Conservation (phyloP, 2,113 vertebrate genomes). For the Pimephales promelas region DNA sequence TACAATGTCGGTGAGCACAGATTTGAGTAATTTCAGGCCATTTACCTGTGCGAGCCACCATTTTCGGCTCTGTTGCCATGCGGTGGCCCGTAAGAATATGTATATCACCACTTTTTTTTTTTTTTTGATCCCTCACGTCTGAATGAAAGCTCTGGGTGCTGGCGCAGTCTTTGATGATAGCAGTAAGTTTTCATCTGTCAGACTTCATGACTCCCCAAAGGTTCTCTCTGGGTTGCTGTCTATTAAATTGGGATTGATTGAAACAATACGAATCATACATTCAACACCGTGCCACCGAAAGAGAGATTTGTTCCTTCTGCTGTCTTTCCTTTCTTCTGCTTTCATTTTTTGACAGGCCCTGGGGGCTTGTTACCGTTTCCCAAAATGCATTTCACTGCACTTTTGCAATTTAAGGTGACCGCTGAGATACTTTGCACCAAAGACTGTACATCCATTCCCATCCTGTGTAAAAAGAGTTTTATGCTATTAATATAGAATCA, state of each 20-base stretch:
- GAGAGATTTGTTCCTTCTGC: conserved; percentile 25
- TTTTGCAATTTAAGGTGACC: conserved; percentile 67
- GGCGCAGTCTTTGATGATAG: conserved; percentile 67
- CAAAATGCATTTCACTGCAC: conserved; percentile 60
- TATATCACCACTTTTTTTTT: neutral
- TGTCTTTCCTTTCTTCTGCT: conserved; percentile 1
- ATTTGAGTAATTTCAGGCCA: neutral
- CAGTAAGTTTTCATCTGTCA: conserved; percentile 79
- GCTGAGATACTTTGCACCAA: conserved; percentile 58
- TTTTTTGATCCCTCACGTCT: neutral
- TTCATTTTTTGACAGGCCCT: conserved; percentile 66
- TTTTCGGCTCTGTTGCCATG: neutral
- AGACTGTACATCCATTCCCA: conserved; percentile 52
- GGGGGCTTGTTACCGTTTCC: conserved; percentile 54
- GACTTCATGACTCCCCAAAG: conserved; percentile 75
- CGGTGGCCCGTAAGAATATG: neutral
- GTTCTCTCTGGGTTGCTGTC: conserved; percentile 72
- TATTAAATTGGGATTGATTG: conserved; percentile 81
- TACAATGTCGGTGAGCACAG: neutral
- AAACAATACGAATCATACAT: conserved; percentile 71
- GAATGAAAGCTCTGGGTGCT: conserved; percentile 63
- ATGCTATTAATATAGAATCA: conserved; percentile 47
- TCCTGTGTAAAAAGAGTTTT: conserved; percentile 51
- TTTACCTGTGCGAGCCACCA: neutral
- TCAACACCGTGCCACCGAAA: conserved; percentile 49